Conservation (phyloP, 1,140 invertebrate genomes). For the Hylaeus anthracinus region DNA sequence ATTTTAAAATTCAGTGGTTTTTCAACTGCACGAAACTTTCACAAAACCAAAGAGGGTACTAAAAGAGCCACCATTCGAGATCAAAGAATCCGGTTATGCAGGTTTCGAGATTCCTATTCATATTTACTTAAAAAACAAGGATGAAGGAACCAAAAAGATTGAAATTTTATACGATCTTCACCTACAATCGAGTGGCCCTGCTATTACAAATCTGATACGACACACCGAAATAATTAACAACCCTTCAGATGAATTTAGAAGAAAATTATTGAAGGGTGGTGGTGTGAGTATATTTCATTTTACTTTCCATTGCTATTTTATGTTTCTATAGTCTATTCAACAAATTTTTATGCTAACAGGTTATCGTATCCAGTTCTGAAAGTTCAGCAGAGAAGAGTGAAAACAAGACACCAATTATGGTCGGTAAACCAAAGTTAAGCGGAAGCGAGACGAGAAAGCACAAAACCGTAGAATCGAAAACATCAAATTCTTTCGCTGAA, state of each 20-base stretch:
- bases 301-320: neutral
- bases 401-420: slow-evolving; percentile 76
- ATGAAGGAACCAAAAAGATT: slow-evolving; percentile 92
- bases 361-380: slow-evolving; percentile 66
- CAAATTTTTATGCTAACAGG: slow-evolving; percentile 53
- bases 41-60: slow-evolving; percentile 93
- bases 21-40: slow-evolving; percentile 95
- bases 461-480: slow-evolving; percentile 83
- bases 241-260: slow-evolving; percentile 93
- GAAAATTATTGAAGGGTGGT: slow-evolving; percentile 93
- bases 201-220: slow-evolving; percentile 84
- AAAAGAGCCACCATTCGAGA: slow-evolving; percentile 94
- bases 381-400: slow-evolving; percentile 74
- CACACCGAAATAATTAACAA: slow-evolving; percentile 92
- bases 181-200: slow-evolving; percentile 87
- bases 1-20: slow-evolving; percentile 85
- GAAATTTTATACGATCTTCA: slow-evolving; percentile 93
- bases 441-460: slow-evolving; percentile 83
- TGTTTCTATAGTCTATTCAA: neutral
- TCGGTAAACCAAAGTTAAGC: slow-evolving; percentile 87
- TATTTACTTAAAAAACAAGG: slow-evolving; percentile 94
- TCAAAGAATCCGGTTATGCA: slow-evolving; percentile 96
- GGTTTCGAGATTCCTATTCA: slow-evolving; percentile 95
- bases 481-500: slow-evolving; percentile 86
- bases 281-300: slow-evolving; percentile 80